Base-by-base conservation (phyloP, 2,888 invertebrate genomes). In the Lasioglossum lativentre region DNA sequence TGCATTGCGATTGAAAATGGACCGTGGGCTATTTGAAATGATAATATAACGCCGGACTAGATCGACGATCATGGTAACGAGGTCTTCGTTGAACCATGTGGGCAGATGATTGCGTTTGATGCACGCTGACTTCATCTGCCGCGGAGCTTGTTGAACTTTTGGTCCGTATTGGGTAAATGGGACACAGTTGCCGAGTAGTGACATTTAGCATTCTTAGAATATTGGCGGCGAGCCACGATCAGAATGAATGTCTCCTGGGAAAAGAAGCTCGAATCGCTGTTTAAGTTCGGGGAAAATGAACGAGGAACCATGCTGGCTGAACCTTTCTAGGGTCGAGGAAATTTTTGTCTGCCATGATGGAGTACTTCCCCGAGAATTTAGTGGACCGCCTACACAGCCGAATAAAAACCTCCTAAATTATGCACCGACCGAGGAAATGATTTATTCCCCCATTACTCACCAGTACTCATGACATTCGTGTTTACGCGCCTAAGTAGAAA, bases 101-200 rank as follows among this genome's bases (percentile, higher is more conserved):
- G 68, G 38, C 38, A 68, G 68, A 68, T 68, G 40, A 68, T 68
- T 68, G 68, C 68, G 38, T 34, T 34, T 68, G 68, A 68, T 66
- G 34, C 38, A 14, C n/a, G 68, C 23, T 68, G 68, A 68, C 68
- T 68, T 68, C 68, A 68, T 68, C 68, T 40, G 23, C 4, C 68
- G 4, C 38, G 34, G 38, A 68, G 68, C 68, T 68, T 68, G 68
- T 68, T 68, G 68, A 68, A 68, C 68, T 38, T 68, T 68, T 23
- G 23, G 38, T 38, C 68, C 40, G 38, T 38, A 38, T 23, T 23
- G 34, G 38, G 68, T 68, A 68, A 68, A 68, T 68, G 68, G 68
- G 40, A n/a, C 68, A n/a, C 38, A 68, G 38, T 68, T 14, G 68
- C 40, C 38, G 68, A 12, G 23, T 23, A 12, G 68, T 23, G 38